phyloP scores from a whole-genome alignment of 2,797 vertebrate genomes.

The Sebastes trivittatus region DNA sequence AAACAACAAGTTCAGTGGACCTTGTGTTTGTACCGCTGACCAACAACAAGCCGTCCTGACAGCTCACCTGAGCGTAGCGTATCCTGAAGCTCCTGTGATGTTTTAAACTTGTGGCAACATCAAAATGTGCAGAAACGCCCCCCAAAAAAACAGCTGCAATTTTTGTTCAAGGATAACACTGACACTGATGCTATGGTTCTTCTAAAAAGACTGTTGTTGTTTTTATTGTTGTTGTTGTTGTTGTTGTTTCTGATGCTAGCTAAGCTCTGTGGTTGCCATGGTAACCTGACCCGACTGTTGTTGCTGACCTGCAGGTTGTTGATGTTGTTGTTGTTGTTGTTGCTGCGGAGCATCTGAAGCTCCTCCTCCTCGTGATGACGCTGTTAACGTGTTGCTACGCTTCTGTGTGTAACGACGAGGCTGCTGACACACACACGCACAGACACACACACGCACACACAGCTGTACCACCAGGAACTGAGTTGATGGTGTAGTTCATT shows the following conservation, averaged over 20 bases:
- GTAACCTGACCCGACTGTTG: constrained; percentile 67
- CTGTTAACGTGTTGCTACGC: constrained; percentile 58
- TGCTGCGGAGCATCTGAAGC: constrained; percentile 35
- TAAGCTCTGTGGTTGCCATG: constrained; percentile 48
- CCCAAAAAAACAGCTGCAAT: neutral
- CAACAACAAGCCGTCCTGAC: too few relatives aligned
- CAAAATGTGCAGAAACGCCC: neutral
- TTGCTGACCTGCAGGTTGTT: constrained; percentile 44
- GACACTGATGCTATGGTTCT: neutral
- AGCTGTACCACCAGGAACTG: constrained; percentile 7
- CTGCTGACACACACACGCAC: constrained; percentile 2
- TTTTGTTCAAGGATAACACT: neutral
- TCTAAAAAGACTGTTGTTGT: constrained; percentile 44
- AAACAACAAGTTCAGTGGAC: neutral
- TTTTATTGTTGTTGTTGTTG: constrained; percentile 37
- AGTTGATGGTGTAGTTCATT: neutral
- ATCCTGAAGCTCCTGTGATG: neutral
- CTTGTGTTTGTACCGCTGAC: too few relatives aligned
- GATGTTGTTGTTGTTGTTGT: constrained; percentile 1
- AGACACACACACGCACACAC: neutral
- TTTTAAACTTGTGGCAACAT: neutral
- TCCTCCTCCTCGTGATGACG: constrained; percentile 37
- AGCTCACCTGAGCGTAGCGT: too few relatives aligned
- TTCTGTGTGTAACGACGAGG: constrained; percentile 54
- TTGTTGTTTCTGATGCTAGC: constrained; percentile 39